These are phyloP conservation scores for Nestor notabilis DNA, from an alignment of 2,113 vertebrate genomes.

Conservation along the genomic window DNA sequence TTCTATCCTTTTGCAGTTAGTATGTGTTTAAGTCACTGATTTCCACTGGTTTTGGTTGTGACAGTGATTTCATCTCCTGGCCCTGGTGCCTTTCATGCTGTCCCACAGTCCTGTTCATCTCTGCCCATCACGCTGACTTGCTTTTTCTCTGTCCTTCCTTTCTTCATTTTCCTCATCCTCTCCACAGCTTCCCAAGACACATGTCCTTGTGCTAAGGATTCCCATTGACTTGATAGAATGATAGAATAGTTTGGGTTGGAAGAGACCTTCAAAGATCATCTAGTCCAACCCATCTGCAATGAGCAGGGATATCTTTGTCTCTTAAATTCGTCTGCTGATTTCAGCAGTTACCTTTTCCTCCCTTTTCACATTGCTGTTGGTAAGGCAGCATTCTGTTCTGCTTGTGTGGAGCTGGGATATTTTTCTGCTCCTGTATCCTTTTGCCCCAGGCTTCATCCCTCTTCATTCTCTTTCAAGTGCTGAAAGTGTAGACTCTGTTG, in stretches of 20 bases:
- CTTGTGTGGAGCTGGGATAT: background rate
- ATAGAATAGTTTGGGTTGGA: background rate
- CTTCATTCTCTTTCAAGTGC: background rate
- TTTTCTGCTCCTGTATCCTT: background rate
- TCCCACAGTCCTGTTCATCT: background rate
- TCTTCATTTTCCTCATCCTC: background rate
- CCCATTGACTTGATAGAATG: background rate
- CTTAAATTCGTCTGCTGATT: background rate
- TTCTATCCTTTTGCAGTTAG: background rate
- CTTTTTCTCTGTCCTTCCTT: background rate
- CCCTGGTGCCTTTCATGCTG: background rate
- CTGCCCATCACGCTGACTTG: background rate
- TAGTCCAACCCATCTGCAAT: background rate
- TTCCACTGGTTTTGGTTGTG: background rate
- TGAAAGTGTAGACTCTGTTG: background rate
- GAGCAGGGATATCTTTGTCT: background rate
- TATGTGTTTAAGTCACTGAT: accelerated
- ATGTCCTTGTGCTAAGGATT: background rate
- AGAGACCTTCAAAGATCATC: background rate
- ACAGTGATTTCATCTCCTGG: accelerated
- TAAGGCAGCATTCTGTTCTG: background rate
- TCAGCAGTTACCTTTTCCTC: background rate
- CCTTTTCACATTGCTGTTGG: background rate
- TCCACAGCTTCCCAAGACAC: background rate
- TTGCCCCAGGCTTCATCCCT: background rate